These are phyloP conservation scores for Leptura quadrifasciata DNA, from an alignment of 2,888 invertebrate species.

Conservation along the genomic window DNA sequence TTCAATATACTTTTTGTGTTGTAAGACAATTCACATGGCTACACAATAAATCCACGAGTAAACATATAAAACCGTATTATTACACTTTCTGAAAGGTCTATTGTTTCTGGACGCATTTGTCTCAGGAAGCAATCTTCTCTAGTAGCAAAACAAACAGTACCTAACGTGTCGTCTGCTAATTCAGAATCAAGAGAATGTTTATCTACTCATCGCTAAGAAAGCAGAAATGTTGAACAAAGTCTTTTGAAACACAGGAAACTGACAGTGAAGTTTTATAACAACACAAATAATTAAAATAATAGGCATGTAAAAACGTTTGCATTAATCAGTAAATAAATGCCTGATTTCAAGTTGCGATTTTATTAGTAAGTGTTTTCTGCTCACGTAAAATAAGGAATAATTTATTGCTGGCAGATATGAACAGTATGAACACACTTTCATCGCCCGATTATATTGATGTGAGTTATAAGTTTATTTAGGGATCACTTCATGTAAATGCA, in stretches of 20 bases:
- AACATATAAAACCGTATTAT: constrained; percentile 43
- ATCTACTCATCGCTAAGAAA: constrained; percentile 47
- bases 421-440: no score
- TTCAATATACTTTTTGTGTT: background rate
- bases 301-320: background rate
- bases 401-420: no score
- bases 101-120: constrained; percentile 49
- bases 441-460: no score
- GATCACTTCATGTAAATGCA: no score
- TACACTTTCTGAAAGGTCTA: constrained; percentile 44
- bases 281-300: constrained; percentile 1
- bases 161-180: constrained; percentile 45
- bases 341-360: background rate
- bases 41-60: constrained; percentile 26
- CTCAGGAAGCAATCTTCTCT: constrained; percentile 60
- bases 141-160: constrained; percentile 63
- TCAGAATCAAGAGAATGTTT: constrained; percentile 53
- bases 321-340: background rate
- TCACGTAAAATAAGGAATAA: background rate
- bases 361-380: background rate
- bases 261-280: constrained; percentile 8
- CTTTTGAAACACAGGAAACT: constrained; percentile 27
- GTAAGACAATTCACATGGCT: constrained; percentile 9
- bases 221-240: constrained; percentile 29
- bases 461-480: no score